These are phyloP conservation scores for Polia nebulosa DNA, from an alignment of 2,888 invertebrate species.

Conservation along the genomic window DNA sequence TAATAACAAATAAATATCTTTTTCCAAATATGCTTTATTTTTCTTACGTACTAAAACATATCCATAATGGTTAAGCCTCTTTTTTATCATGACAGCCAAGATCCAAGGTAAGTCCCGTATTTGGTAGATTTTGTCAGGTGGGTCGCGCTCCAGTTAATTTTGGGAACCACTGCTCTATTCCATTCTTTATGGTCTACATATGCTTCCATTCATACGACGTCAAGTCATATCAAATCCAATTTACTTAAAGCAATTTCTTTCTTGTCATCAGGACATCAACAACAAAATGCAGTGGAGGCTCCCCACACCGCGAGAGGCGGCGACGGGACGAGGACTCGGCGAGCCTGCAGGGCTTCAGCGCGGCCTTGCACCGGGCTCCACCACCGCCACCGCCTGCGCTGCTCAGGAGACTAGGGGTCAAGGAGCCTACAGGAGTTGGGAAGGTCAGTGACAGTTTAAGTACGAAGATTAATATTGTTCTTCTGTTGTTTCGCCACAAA, in stretches of 20 bases:
- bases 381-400: conserved; percentile 96
- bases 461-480: background rate
- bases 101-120: too few species aligned
- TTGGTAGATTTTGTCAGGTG: too few species aligned
- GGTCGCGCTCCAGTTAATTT: too few species aligned
- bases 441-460: conserved; percentile 91
- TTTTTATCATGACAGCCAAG: too few species aligned
- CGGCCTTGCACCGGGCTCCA: conserved; percentile 93
- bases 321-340: conserved; percentile 90
- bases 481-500: background rate
- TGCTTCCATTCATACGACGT: background rate
- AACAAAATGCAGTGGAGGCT: conserved; percentile 88
- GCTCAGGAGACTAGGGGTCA: conserved; percentile 94
- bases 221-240: background rate
- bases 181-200: too few species aligned
- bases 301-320: conserved; percentile 92
- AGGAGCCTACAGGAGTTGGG: conserved; percentile 95
- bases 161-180: too few species aligned
- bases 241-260: background rate
- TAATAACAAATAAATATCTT: too few species aligned
- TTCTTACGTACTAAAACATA: too few species aligned
- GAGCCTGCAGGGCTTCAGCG: conserved; percentile 92
- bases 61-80: too few species aligned
- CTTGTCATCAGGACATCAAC: conserved; percentile 90
- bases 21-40: too few species aligned